Base-by-base conservation (phyloP, 2,113 vertebrate species). In the Fulica atra region DNA sequence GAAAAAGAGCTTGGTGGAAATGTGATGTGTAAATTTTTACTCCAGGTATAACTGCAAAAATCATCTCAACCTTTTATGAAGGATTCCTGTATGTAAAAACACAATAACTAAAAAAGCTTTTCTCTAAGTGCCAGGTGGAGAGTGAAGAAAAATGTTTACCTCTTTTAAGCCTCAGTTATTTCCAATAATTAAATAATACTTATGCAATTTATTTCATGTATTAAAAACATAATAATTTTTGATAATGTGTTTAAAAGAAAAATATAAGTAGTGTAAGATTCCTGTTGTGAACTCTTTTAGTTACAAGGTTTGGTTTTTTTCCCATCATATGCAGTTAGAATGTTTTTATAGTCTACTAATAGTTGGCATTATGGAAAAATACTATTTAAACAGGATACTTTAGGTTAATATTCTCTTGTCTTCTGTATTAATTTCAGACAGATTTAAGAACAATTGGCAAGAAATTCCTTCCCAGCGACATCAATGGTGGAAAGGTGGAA, bases 361-460 rank as follows among this genome's bases (percentile, higher is more conserved):
- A 63, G 23, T 71, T 59, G 18, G 16, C 18, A 24, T 69, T 63
- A 48, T 68, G 44, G 44, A 46, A 46, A 46, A 46, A 19, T 46
- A 46, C 15, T 46, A 46, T 35, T 51, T 77, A 61, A 85, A 57
- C 28, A 36, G 21, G 48, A 6, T 71, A 57, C 86, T 92, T 78
- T 88, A 36, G 64, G 86, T 95, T 98, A 96, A 85, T 96, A 59
- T 96, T 95, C 42, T 97, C 54, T 88, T 94, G 35, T 87, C 28
- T 90, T 93, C 29, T 94, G 8, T 97, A 92, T 98, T 96, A 57
- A 98, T 98, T 98, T 95, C 98, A 99, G 99, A 99, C 97, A 98
- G 99, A 99, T 98, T 98, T 99, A 94, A 99, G 99, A 98, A 98
- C 98, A 56, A 98, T 99, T 96, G 99, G 99, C 91, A 99, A 98